Percentiles rank a stretch among this genome's conserved stretches.
These are phyloP conservation scores for Phoxinus dragarum DNA, from an alignment of 2,797 vertebrate genomes.

Conservation along the genomic window DNA sequence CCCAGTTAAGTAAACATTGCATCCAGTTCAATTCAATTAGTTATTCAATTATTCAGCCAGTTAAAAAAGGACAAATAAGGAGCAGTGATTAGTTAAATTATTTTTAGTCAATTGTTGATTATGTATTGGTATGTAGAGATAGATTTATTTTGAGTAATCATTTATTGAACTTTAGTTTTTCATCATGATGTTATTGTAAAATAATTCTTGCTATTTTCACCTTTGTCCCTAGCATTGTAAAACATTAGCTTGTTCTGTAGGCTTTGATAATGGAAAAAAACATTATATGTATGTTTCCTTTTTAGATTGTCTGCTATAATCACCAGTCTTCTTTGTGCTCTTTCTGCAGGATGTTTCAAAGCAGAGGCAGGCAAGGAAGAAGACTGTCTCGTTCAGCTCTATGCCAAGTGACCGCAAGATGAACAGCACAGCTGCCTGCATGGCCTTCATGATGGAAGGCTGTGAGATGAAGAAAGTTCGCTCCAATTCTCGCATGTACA, in stretches of 20 bases:
- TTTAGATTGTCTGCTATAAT: conserved; percentile 3
- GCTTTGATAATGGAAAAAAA: not conserved
- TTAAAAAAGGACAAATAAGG: not conserved
- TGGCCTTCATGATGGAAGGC: conserved; percentile 94
- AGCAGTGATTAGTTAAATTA: not conserved
- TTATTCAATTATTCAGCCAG: not conserved
- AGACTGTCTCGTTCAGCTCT: conserved; percentile 93
- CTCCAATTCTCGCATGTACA: conserved; percentile 94
- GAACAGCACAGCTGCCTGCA: conserved; percentile 92
- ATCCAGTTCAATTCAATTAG: not conserved
- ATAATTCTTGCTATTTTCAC: not conserved
- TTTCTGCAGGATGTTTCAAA: conserved; percentile 85
- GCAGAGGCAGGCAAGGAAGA: conserved; percentile 86
- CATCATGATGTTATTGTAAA: not conserved
- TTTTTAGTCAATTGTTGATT: not conserved
- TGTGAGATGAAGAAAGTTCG: conserved; percentile 96
- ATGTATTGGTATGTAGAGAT: not conserved
- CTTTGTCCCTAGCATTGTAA: not conserved
- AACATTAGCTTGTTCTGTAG: not conserved
- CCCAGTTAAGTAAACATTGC: not conserved
- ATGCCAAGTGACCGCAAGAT: conserved; percentile 93
- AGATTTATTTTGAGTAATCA: not conserved
- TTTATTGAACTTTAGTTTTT: not conserved
- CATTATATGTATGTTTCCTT: conserved; percentile 1
- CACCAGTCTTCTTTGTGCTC: conserved; percentile 17